Evolutionary conservation across 2,797 vertebrate genomes (phyloP), one percentile per base, ranked within the genome.

Genomic region (Alectoris magna): DNA sequence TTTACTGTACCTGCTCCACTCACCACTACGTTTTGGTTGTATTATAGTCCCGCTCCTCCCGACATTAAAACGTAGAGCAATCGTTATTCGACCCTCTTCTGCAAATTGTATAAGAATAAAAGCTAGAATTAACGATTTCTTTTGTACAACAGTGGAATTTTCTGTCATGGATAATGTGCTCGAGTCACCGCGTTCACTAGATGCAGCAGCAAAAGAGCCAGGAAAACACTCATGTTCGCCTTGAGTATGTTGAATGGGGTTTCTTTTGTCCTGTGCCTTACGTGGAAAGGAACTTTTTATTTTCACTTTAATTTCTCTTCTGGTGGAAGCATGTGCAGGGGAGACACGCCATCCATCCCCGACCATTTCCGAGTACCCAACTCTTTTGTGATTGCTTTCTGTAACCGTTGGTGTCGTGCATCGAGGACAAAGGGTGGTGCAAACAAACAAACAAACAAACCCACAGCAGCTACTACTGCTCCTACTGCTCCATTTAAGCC

Each of bases 201-300:
- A 98, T 89, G 98, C 98, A 96, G 96, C 96, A 94, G 98, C 97
- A 96, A 97, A 98, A 98, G 98, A 96, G 97, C 97, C 97, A 97
- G 97, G 97, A 96, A 96, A 95, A 89, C 91, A 87, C 89, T 97
- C 97, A 92, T 97, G 96, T 96, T 95, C 90, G 84, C 97, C 97
- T 98, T 95, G 72, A 97, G 92, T 97, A 97, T 98, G 96, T 98
- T 98, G 97, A 97, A 97, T 98, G 98, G 98, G 98, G 97, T 98
- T 99, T 98, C 97, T 98, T 99, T 99, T 98, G 98, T 99, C 98
- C 98, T 98, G 99, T 99, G 99, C 98, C 99, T 99, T 99, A 99
- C 96, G 98, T 99, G 98, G 98, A 99, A 98, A 98, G 98, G 97
- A 98, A 98, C 96, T 95, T 53, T 51, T 80, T 86, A 31, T 72